Evolutionary conservation across 2,888 invertebrate genomes (phyloP).

Genomic region (Lacanobia oleracea): DNA sequence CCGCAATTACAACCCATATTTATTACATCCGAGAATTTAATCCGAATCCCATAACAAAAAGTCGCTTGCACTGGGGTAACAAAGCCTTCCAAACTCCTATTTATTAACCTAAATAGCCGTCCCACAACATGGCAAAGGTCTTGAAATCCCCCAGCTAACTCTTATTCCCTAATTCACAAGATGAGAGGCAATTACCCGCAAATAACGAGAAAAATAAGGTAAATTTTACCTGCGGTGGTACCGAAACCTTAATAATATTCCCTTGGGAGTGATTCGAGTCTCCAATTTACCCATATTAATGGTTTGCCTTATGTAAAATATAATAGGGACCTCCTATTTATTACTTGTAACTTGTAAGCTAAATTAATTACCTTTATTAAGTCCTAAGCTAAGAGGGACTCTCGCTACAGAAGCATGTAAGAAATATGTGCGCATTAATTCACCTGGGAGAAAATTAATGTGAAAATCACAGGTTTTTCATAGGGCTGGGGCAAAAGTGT

Average conservation of each 20-base stretch:
- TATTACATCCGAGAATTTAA: background rate
- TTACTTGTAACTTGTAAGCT: slow-evolving; percentile 26
- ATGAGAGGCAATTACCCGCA: slow-evolving; percentile 35
- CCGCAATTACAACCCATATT: background rate
- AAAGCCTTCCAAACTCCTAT: background rate
- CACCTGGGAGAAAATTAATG: background rate
- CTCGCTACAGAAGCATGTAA: background rate
- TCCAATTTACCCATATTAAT: slow-evolving; percentile 26
- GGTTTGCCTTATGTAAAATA: slow-evolving; percentile 31
- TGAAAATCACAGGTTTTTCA: background rate
- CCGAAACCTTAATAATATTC: slow-evolving; percentile 16
- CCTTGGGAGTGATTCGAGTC: slow-evolving; percentile 34
- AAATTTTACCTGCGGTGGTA: slow-evolving; percentile 21
- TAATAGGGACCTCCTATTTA: slow-evolving; percentile 29
- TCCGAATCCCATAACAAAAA: background rate
- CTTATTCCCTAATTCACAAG: slow-evolving; percentile 19
- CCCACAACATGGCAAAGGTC: background rate
- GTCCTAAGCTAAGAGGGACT: slow-evolving; percentile 19
- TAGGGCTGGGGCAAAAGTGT: background rate
- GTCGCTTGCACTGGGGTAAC: background rate
- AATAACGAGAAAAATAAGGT: slow-evolving; percentile 45
- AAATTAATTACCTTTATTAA: slow-evolving; percentile 44
- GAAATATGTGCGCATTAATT: slow-evolving; percentile 28
- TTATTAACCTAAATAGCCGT: background rate
- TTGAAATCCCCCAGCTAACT: slow-evolving; percentile 6